Conservation (phyloP, 2,888 invertebrate genomes). For the Achlya flavicornis region DNA sequence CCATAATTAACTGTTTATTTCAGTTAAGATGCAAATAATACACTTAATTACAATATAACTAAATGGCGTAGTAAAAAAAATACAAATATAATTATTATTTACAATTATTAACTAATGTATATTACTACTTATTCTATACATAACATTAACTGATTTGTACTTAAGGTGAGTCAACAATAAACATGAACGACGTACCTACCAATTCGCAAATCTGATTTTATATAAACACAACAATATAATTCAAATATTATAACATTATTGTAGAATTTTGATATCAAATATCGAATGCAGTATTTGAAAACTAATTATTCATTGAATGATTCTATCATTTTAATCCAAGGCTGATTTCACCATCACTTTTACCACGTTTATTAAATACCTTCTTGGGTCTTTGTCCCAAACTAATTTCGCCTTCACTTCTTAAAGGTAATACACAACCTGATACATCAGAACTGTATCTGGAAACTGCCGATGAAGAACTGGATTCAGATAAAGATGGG, state of each 20-base stretch:
- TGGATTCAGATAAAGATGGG: constrained; percentile 58
- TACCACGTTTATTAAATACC: constrained; percentile 40
- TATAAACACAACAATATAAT: constrained; percentile 8
- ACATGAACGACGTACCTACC: constrained; percentile 29
- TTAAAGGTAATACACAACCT: constrained; percentile 59
- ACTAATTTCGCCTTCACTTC: constrained; percentile 72
- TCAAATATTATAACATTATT: not conserved
- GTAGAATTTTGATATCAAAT: not conserved
- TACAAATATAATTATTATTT: constrained; percentile 26
- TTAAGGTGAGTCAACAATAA: constrained; percentile 57
- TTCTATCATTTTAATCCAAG: constrained; percentile 32
- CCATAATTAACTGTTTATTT: constrained; percentile 48
- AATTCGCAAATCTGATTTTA: constrained; percentile 16
- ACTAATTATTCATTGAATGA: not conserved
- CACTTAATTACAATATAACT: constrained; percentile 35
- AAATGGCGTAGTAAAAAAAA: constrained; percentile 48
- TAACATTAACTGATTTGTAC: constrained; percentile 72
- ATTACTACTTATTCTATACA: constrained; percentile 30
- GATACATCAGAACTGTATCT: constrained; percentile 55
- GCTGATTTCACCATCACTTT: constrained; percentile 67
- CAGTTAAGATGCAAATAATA: constrained; percentile 49
- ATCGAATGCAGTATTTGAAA: not conserved
- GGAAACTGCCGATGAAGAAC: constrained; percentile 54
- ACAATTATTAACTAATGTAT: constrained; percentile 28
- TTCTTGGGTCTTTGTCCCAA: constrained; percentile 43